Percentiles rank a stretch among this genome's conserved stretches.
These are phyloP conservation scores for Chaetura pelagica DNA, from an alignment of 2,113 vertebrate genomes.

Conservation along the genomic window DNA sequence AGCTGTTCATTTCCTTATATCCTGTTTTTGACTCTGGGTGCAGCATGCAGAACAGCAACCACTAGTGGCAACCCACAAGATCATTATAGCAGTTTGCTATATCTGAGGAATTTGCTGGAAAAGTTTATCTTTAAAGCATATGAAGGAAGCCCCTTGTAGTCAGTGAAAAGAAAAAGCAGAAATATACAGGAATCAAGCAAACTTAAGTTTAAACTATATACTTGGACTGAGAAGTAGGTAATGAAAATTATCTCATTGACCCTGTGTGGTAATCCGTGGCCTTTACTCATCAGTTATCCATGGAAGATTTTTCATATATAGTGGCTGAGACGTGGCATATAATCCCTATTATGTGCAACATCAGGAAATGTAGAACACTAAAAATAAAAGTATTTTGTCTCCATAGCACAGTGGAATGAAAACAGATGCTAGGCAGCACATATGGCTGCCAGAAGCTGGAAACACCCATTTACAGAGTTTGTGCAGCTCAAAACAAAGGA, in stretches of 20 bases:
- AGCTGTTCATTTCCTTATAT: background rate
- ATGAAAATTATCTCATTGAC: background rate
- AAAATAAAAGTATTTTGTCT: slow-evolving; percentile 46
- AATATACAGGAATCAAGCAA: background rate
- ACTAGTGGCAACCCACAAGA: background rate
- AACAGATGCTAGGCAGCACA: slow-evolving; percentile 48
- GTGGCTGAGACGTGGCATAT: background rate
- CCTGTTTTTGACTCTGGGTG: background rate
- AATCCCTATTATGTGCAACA: background rate
- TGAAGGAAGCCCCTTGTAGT: background rate
- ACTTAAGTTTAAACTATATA: background rate
- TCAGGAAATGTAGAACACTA: slow-evolving; percentile 16
- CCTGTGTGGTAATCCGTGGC: background rate
- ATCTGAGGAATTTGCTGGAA: background rate
- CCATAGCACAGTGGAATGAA: slow-evolving; percentile 33
- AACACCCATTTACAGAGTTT: slow-evolving; percentile 39
- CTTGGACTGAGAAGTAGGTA: background rate
- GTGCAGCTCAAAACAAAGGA: slow-evolving; percentile 34
- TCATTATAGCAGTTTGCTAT: background rate
- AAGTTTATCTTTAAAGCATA: background rate
- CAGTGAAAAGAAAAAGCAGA: background rate
- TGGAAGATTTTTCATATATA: background rate
- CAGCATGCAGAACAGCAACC: background rate
- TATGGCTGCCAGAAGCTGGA: slow-evolving; percentile 35
- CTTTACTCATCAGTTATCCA: background rate